phyloP scores from a whole-genome alignment of 2,888 invertebrate species.

The Eupeodes latifasciatus region DNA sequence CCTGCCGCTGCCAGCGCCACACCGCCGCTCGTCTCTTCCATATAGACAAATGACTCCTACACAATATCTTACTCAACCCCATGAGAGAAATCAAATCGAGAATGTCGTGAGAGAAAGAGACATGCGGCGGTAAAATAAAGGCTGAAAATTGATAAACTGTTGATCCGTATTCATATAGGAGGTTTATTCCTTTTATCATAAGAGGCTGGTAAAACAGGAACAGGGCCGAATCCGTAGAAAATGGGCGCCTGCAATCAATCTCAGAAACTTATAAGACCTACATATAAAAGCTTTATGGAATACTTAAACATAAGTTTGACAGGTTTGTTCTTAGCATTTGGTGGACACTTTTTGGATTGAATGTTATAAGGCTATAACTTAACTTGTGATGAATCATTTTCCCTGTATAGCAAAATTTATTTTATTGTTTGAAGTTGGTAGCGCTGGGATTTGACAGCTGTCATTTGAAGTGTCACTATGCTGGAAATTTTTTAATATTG shows the following conservation, averaged over 20 bases:
- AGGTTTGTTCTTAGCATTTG: too few relatives aligned
- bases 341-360: too few relatives aligned
- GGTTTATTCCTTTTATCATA: background rate
- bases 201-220: background rate
- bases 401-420: too few relatives aligned
- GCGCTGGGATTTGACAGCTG: too few relatives aligned
- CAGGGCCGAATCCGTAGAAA: background rate
- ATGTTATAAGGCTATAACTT: too few relatives aligned
- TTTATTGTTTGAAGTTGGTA: too few relatives aligned
- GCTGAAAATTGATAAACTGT: constrained; percentile 4
- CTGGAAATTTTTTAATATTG: too few relatives aligned
- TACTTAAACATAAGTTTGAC: too few relatives aligned
- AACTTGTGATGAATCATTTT: too few relatives aligned
- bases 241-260: background rate
- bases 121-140: background rate
- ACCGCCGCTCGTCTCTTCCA: background rate
- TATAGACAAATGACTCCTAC: background rate
- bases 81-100: constrained; percentile 18
- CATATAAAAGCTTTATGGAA: too few relatives aligned
- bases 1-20: background rate
- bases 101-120: constrained; percentile 25
- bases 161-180: constrained; percentile 36
- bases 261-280: too few relatives aligned
- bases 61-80: constrained; percentile 1
- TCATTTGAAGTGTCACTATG: too few relatives aligned